Evolutionary conservation across 2,888 invertebrate genomes (phyloP).

Genomic region (Dastarcus helophoroides): DNA sequence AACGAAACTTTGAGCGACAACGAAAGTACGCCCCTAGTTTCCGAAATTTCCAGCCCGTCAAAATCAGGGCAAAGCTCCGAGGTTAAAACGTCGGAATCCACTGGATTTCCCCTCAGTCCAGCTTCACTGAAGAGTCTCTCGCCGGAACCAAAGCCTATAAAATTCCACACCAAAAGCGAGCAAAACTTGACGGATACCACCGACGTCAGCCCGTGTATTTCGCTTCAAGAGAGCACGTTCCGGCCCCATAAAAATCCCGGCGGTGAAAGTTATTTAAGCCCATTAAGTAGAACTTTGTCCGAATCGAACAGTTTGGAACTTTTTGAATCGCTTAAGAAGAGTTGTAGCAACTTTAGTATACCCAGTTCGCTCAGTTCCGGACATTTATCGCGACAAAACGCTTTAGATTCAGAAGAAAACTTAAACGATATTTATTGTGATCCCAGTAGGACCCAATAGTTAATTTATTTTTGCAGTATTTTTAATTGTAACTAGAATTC

Average conservation of each 20-base stretch:
- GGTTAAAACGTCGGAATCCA: slow-evolving; percentile 24
- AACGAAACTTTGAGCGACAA: slow-evolving; percentile 43
- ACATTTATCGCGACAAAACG: slow-evolving; percentile 30
- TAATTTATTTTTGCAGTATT: no score
- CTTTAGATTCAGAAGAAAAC: slow-evolving; percentile 30
- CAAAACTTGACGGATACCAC: slow-evolving; percentile 21
- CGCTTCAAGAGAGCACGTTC: slow-evolving; percentile 6
- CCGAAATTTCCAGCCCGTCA: slow-evolving; percentile 31
- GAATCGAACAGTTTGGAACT: slow-evolving; percentile 24
- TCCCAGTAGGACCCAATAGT: slow-evolving; percentile 20
- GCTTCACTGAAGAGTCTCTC: slow-evolving; percentile 20
- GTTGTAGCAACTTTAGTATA: slow-evolving; percentile 25
- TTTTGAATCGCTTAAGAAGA: slow-evolving; percentile 16
- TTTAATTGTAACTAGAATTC: no score
- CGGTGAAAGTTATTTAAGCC: not conserved
- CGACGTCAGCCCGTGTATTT: slow-evolving; percentile 4
- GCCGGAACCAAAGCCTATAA: slow-evolving; percentile 16
- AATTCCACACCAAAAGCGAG: slow-evolving; percentile 20
- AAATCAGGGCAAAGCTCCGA: slow-evolving; percentile 25
- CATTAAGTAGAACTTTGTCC: slow-evolving; percentile 21
- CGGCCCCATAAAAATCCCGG: no score
- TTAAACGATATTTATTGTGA: slow-evolving; percentile 29
- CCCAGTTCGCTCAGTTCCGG: slow-evolving; percentile 24
- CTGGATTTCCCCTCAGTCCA: slow-evolving; percentile 24
- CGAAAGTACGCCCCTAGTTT: slow-evolving; percentile 57